Conservation (phyloP, 2,797 vertebrate genomes). For the Pogoniulus pusillus region DNA sequence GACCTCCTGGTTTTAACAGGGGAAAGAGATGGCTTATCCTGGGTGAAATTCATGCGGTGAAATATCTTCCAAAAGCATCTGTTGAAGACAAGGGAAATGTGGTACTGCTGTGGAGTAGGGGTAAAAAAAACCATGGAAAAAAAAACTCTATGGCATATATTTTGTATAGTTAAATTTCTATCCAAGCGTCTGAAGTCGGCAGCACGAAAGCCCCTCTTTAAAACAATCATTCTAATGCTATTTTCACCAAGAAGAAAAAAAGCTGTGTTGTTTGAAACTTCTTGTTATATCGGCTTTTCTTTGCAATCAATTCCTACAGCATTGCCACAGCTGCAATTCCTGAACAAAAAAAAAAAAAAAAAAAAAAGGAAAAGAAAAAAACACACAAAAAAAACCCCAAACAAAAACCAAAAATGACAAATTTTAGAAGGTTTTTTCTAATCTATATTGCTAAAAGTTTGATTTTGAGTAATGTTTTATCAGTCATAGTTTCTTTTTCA, state of each 20-base stretch:
- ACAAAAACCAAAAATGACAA: conserved; percentile 75
- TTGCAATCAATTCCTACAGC: conserved; percentile 72
- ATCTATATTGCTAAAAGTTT: conserved; percentile 79
- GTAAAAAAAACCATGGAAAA: not conserved
- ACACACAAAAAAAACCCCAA: too few relatives aligned
- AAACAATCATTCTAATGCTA: conserved; percentile 77
- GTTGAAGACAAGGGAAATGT: conserved; percentile 63
- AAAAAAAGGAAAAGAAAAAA: not conserved
- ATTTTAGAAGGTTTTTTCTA: conserved; percentile 78
- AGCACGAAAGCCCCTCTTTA: conserved; percentile 74
- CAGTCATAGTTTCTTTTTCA: conserved; percentile 76
- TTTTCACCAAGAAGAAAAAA: conserved; percentile 72
- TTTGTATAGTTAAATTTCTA: conserved; percentile 83
- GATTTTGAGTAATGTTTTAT: conserved; percentile 76
- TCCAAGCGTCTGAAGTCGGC: conserved; percentile 73
- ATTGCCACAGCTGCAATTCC: conserved; percentile 56
- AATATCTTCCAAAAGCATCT: conserved; percentile 76
- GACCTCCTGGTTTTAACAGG: conserved; percentile 71
- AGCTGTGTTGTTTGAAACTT: conserved; percentile 70
- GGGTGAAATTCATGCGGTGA: conserved; percentile 67
- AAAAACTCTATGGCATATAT: conserved; percentile 75
- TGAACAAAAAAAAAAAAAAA: conserved; percentile 68
- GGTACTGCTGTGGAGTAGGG: conserved; percentile 62
- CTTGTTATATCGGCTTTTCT: conserved; percentile 75
- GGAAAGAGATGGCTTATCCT: conserved; percentile 71